Conservation (phyloP, 2,888 invertebrate genomes). For the Scaeva pyrastri region DNA sequence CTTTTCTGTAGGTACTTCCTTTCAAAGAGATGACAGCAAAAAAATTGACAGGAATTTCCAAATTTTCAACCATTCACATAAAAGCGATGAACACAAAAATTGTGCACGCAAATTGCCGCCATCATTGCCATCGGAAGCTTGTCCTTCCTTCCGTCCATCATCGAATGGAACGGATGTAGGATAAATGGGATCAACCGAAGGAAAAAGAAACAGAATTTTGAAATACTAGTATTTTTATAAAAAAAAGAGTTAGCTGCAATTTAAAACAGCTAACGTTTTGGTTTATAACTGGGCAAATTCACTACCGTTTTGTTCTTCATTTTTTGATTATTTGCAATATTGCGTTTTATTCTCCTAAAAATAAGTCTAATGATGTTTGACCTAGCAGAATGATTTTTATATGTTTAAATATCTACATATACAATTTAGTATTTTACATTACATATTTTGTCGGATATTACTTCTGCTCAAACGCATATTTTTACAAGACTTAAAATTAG, state of each 20-base stretch:
- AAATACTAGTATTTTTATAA: constrained; percentile 5
- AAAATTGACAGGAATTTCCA: constrained; percentile 49
- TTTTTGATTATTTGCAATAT: no score
- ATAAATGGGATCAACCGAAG: constrained; percentile 44
- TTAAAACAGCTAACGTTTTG: no score
- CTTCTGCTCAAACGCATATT: no score
- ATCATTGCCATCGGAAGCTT: constrained; percentile 50
- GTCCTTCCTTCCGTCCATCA: constrained; percentile 43
- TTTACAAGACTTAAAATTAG: no score
- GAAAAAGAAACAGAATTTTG: constrained; percentile 12
- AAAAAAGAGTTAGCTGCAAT: neutral
- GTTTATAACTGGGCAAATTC: no score
- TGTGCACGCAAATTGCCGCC: constrained; percentile 58
- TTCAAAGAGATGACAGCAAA: constrained; percentile 16
- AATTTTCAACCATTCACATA: constrained; percentile 56
- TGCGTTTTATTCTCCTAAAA: no score
- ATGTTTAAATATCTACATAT: no score
- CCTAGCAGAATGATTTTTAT: no score
- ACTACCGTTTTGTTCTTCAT: no score
- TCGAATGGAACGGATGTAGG: constrained; percentile 20
- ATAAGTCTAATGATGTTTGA: no score
- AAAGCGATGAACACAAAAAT: constrained; percentile 19
- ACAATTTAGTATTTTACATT: no score
- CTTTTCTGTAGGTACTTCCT: neutral
- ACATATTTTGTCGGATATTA: no score